A percentile compares a stretch with the other conserved stretches of the same genome.
Conservation (phyloP, 1,140 invertebrate genomes). For the Drosophila tani region DNA sequence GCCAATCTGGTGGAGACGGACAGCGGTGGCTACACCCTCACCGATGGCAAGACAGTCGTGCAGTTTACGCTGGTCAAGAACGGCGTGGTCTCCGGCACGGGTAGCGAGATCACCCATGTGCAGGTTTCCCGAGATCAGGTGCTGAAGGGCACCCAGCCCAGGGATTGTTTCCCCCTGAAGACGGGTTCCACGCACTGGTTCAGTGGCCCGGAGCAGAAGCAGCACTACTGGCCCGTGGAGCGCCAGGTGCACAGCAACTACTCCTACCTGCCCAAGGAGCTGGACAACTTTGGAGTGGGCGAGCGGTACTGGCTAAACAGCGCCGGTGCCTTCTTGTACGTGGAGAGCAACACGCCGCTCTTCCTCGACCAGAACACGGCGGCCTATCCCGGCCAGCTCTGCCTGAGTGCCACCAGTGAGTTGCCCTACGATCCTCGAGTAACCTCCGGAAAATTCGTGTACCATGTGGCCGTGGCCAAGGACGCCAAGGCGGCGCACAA, state of each 20-base stretch:
- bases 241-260: slow-evolving; percentile 87
- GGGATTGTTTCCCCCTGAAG: slow-evolving; percentile 70
- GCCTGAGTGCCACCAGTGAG: slow-evolving; percentile 87
- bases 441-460: slow-evolving; percentile 86
- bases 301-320: slow-evolving; percentile 93
- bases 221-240: slow-evolving; percentile 90
- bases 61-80: slow-evolving; percentile 61
- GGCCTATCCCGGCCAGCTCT: slow-evolving; percentile 86
- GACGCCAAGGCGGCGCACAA: slow-evolving; percentile 88
- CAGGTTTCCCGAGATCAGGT: slow-evolving; percentile 68
- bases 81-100: slow-evolving; percentile 40
- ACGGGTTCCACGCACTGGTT: slow-evolving; percentile 86
- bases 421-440: slow-evolving; percentile 85
- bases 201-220: slow-evolving; percentile 87
- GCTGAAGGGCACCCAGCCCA: slow-evolving; percentile 56
- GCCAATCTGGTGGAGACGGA: slow-evolving; percentile 52
- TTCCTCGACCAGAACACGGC: slow-evolving; percentile 90
- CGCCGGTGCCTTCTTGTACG: slow-evolving; percentile 88
- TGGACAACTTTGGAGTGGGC: slow-evolving; percentile 88
- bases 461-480: slow-evolving; percentile 87
- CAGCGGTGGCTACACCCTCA: slow-evolving; percentile 53
- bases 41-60: slow-evolving; percentile 56
- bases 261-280: slow-evolving; percentile 88
- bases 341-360: slow-evolving; percentile 88
- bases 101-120: slow-evolving; percentile 60